These are phyloP conservation scores for Corydoras maculifer DNA, from an alignment of 2,113 vertebrate genomes.

Conservation along the genomic window DNA sequence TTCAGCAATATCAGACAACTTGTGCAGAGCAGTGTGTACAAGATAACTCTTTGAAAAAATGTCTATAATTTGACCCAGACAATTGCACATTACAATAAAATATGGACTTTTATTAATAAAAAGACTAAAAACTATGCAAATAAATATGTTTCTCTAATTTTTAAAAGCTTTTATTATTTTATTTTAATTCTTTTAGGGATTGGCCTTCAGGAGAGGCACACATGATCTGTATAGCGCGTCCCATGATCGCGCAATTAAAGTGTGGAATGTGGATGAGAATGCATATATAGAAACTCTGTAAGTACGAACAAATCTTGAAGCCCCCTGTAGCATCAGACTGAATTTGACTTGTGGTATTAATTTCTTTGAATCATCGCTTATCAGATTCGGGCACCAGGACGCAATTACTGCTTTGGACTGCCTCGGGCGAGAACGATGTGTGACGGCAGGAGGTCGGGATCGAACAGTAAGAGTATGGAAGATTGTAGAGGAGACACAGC, in stretches of 20 bases:
- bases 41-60: too few relatives aligned
- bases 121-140: too few relatives aligned
- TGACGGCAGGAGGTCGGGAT: slow-evolving; percentile 85
- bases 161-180: not conserved
- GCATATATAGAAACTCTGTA: slow-evolving; percentile 92
- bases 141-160: too few relatives aligned
- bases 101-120: too few relatives aligned
- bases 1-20: too few relatives aligned
- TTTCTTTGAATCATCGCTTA: not conserved
- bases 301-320: slow-evolving; percentile 49
- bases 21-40: too few relatives aligned
- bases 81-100: too few relatives aligned
- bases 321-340: not conserved
- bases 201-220: slow-evolving; percentile 86
- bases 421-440: slow-evolving; percentile 87
- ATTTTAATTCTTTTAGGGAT: slow-evolving; percentile 63
- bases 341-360: not conserved
- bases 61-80: too few relatives aligned
- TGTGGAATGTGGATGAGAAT: slow-evolving; percentile 93
- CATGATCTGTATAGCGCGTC: slow-evolving; percentile 91
- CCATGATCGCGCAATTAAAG: slow-evolving; percentile 87
- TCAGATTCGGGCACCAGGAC: slow-evolving; percentile 91
- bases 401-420: slow-evolving; percentile 82
- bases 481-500: slow-evolving; percentile 90
- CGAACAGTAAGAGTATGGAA: slow-evolving; percentile 91